phyloP scores from a whole-genome alignment of 2,113 vertebrate genomes.

The Siphamia tubifer region DNA sequence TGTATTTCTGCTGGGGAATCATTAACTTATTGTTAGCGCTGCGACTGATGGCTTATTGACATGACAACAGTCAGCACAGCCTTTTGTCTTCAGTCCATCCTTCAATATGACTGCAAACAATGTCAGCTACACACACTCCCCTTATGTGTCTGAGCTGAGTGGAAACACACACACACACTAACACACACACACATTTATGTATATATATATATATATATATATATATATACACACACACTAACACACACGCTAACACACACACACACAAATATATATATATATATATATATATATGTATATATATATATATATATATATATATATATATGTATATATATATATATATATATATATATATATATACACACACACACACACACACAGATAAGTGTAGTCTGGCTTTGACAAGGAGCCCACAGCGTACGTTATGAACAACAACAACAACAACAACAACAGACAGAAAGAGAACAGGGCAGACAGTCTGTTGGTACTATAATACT shows the following conservation, averaged over 20 bases:
- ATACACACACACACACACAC: conserved; percentile 20
- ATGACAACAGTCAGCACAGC: conserved; percentile 72
- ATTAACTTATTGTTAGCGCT: conserved; percentile 81
- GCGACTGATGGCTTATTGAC: conserved; percentile 74
- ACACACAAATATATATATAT: no score
- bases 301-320: no score
- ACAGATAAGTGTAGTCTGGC: conserved; percentile 66
- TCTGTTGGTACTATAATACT: no score
- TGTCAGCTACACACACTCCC: conserved; percentile 53
- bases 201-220: no score
- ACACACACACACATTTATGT: conserved; percentile 23
- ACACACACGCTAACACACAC: no score
- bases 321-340: no score
- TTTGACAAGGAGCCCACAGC: conserved; percentile 51
- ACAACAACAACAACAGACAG: conserved; percentile 71
- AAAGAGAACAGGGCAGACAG: no score
- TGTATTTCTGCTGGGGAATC: conserved; percentile 80
- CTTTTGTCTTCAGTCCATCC: conserved; percentile 62
- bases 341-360: no score
- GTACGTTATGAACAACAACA: conserved; percentile 58
- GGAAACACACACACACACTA: conserved; percentile 34
- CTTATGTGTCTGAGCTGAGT: conserved; percentile 57
- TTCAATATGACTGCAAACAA: conserved; percentile 74
- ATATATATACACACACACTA: no score
- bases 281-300: no score